Percentiles rank a stretch among this genome's conserved stretches.
phyloP scores from a whole-genome alignment of 2,113 vertebrate genomes.

The Mus pahari region DNA sequence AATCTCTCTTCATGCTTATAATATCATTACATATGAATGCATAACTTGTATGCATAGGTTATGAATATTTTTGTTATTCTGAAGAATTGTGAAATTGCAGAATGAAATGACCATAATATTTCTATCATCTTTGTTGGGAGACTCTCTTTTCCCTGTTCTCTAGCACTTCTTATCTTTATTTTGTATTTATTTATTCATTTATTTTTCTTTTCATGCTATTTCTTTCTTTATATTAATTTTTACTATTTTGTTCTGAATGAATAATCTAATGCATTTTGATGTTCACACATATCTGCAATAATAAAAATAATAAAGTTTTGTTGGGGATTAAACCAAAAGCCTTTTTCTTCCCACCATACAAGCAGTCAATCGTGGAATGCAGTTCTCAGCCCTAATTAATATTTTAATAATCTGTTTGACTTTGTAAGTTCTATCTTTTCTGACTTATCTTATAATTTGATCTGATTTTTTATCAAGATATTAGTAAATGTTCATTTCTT shows the following conservation, averaged over 20 bases:
- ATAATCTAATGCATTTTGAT: not conserved
- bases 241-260: not conserved
- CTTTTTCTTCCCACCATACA: not conserved
- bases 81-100: not conserved
- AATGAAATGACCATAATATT: not conserved
- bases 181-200: not conserved
- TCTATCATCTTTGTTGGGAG: not conserved
- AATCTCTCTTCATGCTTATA: not conserved
- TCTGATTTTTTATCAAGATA: not conserved
- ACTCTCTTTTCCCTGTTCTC: not conserved
- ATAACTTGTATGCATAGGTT: not conserved
- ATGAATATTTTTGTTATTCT: not conserved
- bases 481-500: not conserved
- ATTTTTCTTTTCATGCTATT: not conserved
- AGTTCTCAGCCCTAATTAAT: not conserved
- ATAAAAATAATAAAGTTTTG: not conserved
- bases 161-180: not conserved
- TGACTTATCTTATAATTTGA: not conserved
- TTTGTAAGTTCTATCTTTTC: not conserved
- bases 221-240: not conserved
- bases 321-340: not conserved
- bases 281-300: not conserved
- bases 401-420: not conserved
- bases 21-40: not conserved
- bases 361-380: not conserved